A percentile compares a stretch with the other conserved stretches of the same genome.
These are phyloP conservation scores for Strigamia maritima DNA, from an alignment of 2,888 invertebrate genomes.

Conservation along the genomic window DNA sequence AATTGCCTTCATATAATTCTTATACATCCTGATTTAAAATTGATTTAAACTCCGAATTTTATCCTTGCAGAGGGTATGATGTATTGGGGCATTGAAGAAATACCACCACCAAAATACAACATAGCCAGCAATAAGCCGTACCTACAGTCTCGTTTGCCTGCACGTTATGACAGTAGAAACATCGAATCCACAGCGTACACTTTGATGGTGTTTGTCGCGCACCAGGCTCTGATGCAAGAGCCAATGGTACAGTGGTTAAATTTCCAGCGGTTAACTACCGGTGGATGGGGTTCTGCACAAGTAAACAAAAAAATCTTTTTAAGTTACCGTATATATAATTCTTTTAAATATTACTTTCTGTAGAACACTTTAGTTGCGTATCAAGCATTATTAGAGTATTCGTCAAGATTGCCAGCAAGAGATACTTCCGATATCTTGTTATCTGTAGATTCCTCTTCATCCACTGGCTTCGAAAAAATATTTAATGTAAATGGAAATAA, in stretches of 20 bases:
- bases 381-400: conserved; percentile 85
- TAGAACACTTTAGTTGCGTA: conserved; percentile 82
- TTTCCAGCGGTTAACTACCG: conserved; percentile 77
- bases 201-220: conserved; percentile 78
- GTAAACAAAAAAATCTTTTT: conserved; percentile 46
- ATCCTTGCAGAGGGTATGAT: conserved; percentile 64
- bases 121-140: conserved; percentile 89
- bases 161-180: conserved; percentile 84
- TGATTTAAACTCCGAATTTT: not conserved
- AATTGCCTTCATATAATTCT: not conserved
- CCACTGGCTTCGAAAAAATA: conserved; percentile 64
- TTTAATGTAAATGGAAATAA: conserved; percentile 72
- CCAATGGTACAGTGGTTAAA: conserved; percentile 88
- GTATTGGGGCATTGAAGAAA: conserved; percentile 78
- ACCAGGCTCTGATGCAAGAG: conserved; percentile 76
- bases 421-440: conserved; percentile 77
- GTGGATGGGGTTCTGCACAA: conserved; percentile 85
- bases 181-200: conserved; percentile 92
- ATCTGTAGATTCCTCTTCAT: conserved; percentile 78
- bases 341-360: conserved; percentile 33
- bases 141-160: conserved; percentile 79
- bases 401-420: conserved; percentile 70
- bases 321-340: not conserved
- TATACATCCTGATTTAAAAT: too few species aligned
- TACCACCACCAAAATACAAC: conserved; percentile 78